Percentiles rank a stretch among this genome's conserved stretches.
phyloP scores from a whole-genome alignment of 2,113 vertebrate genomes.

The Boulengeromyrus knoepffleri region DNA sequence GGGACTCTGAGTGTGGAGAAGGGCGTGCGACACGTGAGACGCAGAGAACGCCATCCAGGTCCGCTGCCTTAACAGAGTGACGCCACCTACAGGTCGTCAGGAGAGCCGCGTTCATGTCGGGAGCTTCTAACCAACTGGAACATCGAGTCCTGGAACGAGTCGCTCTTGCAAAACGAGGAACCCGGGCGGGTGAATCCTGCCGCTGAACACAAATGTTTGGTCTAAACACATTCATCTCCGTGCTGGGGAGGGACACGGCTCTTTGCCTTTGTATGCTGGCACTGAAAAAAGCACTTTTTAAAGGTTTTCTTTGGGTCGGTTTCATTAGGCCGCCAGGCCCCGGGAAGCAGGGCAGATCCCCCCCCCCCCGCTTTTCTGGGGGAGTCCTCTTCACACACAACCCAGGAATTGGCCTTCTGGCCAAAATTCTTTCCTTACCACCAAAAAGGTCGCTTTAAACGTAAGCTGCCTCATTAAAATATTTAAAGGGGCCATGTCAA shows the following conservation, averaged over 20 bases:
- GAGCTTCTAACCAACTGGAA: neutral
- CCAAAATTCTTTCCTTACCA: constrained; percentile 31
- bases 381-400: neutral
- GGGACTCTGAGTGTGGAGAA: neutral
- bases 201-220: neutral
- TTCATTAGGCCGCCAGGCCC: neutral
- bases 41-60: neutral
- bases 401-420: neutral
- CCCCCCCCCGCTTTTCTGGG: neutral
- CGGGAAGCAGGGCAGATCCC: neutral
- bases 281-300: neutral
- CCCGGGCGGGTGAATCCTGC: neutral
- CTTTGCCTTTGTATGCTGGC: neutral
- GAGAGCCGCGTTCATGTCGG: neutral
- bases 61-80: neutral
- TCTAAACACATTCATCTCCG: neutral
- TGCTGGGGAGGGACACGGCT: neutral
- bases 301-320: neutral
- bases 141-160: neutral
- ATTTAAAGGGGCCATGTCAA: constrained; percentile 31
- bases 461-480: constrained; percentile 26
- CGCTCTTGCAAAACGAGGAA: neutral
- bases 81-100: neutral
- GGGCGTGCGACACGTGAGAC: neutral
- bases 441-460: constrained; percentile 19